phyloP scores from a whole-genome alignment of 2,888 invertebrate species.

The Spodoptera exigua region DNA sequence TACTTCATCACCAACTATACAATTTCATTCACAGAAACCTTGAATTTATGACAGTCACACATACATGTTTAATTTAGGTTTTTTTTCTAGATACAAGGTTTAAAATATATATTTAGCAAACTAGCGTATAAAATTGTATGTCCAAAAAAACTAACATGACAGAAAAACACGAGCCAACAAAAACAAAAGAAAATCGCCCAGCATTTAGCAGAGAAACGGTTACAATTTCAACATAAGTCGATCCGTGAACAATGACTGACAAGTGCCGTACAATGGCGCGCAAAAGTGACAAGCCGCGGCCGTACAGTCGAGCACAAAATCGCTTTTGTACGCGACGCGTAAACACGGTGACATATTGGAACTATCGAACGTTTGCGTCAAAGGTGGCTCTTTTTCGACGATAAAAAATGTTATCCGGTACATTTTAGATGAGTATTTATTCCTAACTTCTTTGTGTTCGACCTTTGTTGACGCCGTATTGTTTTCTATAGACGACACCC shows the following conservation, averaged over 20 bases:
- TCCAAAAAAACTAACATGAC: no score
- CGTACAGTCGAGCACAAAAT: conserved; percentile 56
- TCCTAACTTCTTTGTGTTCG: conserved; percentile 30
- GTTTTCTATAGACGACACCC: conserved; percentile 8
- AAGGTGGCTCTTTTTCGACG: conserved; percentile 43
- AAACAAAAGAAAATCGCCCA: conserved; percentile 1
- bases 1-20: no score
- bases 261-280: conserved; percentile 45
- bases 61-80: no score
- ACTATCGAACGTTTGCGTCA: conserved; percentile 47
- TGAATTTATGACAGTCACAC: no score
- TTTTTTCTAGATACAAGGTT: no score
- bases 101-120: no score
- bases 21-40: no score
- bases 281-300: conserved; percentile 55
- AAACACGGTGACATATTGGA: conserved; percentile 59
- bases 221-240: conserved; percentile 50
- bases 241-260: conserved; percentile 44
- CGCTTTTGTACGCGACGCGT: conserved; percentile 56
- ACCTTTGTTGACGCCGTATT: conserved; percentile 14
- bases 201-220: conserved; percentile 1
- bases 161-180: neutral
- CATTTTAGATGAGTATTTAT: conserved; percentile 52
- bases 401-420: conserved; percentile 47
- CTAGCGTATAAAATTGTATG: no score